phyloP scores from a whole-genome alignment of 2,113 vertebrate genomes.

The Ameiurus melas region DNA sequence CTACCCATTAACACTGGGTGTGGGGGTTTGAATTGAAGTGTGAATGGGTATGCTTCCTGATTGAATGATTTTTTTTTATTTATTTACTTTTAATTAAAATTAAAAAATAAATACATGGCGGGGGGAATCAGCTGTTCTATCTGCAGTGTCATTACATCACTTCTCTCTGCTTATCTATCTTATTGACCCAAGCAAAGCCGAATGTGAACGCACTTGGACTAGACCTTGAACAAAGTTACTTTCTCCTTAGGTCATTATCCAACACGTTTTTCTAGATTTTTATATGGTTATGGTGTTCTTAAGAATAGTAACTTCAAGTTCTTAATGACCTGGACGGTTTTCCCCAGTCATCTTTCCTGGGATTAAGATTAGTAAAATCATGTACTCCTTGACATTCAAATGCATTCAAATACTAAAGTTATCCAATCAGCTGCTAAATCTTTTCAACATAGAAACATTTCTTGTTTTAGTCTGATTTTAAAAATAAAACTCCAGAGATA shows the following conservation, averaged over 20 bases:
- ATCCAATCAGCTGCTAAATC: neutral
- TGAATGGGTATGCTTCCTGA: no score
- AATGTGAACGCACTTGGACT: neutral
- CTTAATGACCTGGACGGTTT: neutral
- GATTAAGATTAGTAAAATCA: neutral
- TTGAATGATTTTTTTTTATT: no score
- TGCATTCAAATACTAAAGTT: neutral
- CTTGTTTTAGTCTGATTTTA: neutral
- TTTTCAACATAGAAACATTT: neutral
- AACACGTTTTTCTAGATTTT: neutral
- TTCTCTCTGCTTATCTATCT: no score
- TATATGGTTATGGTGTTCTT: neutral
- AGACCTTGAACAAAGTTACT: neutral
- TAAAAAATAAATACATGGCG: no score
- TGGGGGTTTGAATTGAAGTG: no score
- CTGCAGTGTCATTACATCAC: no score
- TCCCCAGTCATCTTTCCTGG: neutral
- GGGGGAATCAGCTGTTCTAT: no score
- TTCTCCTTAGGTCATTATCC: no score
- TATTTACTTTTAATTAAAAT: no score
- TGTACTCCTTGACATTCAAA: neutral
- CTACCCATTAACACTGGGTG: no score
- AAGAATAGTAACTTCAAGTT: neutral
- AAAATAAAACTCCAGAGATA: no score
- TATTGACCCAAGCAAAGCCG: neutral